Evolutionary conservation across 2,113 vertebrate species (phyloP).

Genomic region (Dasyprocta punctata): DNA sequence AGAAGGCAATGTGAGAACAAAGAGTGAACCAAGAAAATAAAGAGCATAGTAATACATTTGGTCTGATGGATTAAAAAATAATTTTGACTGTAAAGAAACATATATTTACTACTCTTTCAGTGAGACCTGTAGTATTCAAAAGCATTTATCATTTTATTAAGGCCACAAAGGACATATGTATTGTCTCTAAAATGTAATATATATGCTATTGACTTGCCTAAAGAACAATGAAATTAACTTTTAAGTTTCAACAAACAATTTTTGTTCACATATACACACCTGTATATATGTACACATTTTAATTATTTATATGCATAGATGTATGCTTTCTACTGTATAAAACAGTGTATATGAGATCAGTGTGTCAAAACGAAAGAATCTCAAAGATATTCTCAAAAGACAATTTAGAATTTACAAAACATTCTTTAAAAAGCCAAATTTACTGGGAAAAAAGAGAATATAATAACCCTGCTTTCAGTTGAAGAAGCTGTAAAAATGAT

Average conservation of each 20-base stretch:
- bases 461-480: not conserved
- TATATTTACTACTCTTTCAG: not conserved
- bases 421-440: not conserved
- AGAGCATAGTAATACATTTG: not conserved
- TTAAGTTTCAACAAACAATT: not conserved
- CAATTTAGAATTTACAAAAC: not conserved
- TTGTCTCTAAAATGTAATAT: not conserved
- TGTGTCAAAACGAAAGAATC: not conserved
- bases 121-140: not conserved
- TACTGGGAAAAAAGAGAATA: rapidly evolving
- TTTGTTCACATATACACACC: not conserved
- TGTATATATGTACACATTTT: not conserved
- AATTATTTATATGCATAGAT: not conserved
- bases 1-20: not conserved
- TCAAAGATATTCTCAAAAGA: not conserved
- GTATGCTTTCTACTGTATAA: not conserved
- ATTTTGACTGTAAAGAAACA: not conserved
- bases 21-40: not conserved
- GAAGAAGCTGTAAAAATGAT: no score
- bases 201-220: not conserved
- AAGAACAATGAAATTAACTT: not conserved
- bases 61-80: not conserved
- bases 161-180: not conserved
- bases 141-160: not conserved
- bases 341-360: not conserved